Evolutionary conservation across 1,140 invertebrate genomes (phyloP).

Genomic region (Pseudomyrmex pallidus): DNA sequence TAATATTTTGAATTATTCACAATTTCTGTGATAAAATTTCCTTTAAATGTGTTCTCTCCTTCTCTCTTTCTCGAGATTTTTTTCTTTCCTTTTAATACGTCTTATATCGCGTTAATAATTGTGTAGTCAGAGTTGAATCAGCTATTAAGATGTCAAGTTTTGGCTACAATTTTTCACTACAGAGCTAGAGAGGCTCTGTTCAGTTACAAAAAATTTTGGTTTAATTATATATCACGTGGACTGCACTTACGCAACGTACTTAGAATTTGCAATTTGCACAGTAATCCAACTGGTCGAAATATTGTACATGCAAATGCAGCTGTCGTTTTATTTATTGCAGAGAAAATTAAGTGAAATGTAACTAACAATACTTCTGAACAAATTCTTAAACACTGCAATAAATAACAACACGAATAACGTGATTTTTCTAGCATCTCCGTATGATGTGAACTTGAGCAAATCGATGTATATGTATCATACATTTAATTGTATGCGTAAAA

Average conservation of each 20-base stretch:
- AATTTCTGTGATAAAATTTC: conserved; percentile 39
- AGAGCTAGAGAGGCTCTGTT: background rate
- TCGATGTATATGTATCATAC: conserved; percentile 2
- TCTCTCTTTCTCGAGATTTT: background rate
- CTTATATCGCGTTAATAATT: background rate
- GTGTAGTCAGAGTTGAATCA: conserved; percentile 11
- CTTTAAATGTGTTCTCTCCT: background rate
- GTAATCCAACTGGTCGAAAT: conserved; percentile 33
- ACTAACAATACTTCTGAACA: background rate
- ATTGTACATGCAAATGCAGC: conserved; percentile 22
- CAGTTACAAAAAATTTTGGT: conserved; percentile 7
- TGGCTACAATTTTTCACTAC: background rate
- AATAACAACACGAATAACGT: conserved; percentile 16
- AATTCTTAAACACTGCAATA: conserved; percentile 10
- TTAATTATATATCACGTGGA: conserved; percentile 29
- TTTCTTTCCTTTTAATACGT: background rate
- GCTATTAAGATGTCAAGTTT: conserved; percentile 21
- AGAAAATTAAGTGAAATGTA: conserved; percentile 10
- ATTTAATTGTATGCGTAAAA: conserved; percentile 36
- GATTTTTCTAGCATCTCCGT: background rate
- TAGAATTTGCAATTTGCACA: conserved; percentile 21
- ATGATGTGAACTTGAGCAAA: conserved; percentile 53
- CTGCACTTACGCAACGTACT: conserved; percentile 73
- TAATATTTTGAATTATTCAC: conserved; percentile 48
- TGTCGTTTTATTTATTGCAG: conserved; percentile 25